Evolutionary conservation across 1,140 invertebrate genomes (phyloP), one percentile per base, ranked within the genome.

Genomic region (Bombus waltoni): DNA sequence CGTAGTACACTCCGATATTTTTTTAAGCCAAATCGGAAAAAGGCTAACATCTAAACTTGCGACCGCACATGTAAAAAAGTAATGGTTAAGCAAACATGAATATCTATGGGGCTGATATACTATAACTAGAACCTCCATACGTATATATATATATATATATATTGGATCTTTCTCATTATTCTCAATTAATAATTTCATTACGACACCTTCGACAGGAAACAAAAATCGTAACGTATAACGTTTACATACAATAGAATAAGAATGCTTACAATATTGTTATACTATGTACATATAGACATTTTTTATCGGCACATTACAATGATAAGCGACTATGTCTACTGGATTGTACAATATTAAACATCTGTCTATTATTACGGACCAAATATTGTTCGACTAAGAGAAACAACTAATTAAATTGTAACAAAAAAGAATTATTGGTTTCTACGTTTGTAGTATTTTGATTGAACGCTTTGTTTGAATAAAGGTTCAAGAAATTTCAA

Each of bases 21-120:
- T 76, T 92, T 93, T 85, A 91, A 91, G 87, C 88, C 88, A 92
- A 88, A 83, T 88, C 85, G 83, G 88, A 89, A 78, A 76, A 85
- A 73, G 89, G 85, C 85, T 88, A 72, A 91, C 42, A 87, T 44
- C 57, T 77, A 85, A 32, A 70, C 18, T 42, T 83, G 44, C 62
- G 73, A 71, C 72, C 65, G 11, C 22, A 53, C 76, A 57, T 84
- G 82, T 68, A 77, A 79, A 88, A 88, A 83, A 57, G 62, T 86
- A 79, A 28, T 40, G 53, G 25, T 57, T 76, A 81, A 85, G 71
- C 81, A 59, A 82, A 78, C 78, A 66, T 65, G 59, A 81, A 25
- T 68, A 78, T 74, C 57, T 70, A 18, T 18, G 35, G 10, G 42
- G 53, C n/a, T 71, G 47, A 47, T 71, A 38, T 72, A 72, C 25